Base-by-base conservation (phyloP, 2,113 vertebrate species). In the Tretioscincus oriximinensis region DNA sequence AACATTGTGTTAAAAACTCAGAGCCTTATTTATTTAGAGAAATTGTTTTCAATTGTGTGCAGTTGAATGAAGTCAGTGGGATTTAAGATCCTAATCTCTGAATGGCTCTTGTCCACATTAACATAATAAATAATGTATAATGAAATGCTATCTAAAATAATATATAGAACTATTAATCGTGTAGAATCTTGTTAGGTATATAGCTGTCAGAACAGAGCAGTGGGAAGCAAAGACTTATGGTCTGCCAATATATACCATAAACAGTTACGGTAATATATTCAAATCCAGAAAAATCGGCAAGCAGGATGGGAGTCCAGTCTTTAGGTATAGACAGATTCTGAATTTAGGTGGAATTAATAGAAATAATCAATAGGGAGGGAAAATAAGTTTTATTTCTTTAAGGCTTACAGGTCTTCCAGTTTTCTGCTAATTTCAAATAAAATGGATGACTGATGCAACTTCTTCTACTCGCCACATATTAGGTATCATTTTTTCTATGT, bases 131-230 rank as follows among this genome's bases (percentile, higher is more conserved):
- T 18, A 58, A 58, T 58, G 54, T 41, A n/a, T 68, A 41, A 45
- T 65, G 69, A 85, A 81, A 20, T 58, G 77, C 29, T 74, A 84
- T 9, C 7, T 26, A 78, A 63, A 31, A n/a, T 58, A 14, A 22
- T 78, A 71, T 76, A 47, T 80, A 26, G 47, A 78, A 89, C 72
- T 31, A 28, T 26, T 54, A 29, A 58, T 58, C 54, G 18, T 16
- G 54, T 58, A 49, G 16, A 47, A 77, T 5, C 41, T 47, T 66
- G 22, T 41, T 60, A 41, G 24, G 77, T 20, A 20, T 58, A 41
- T 7, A 76, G 16, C 26, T 47, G 7, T 26, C 14, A 76, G 31
- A 4, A 26, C 1, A 51, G 8, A 66, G 24, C 9, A 60, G 73
- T 18, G 54, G 31, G 2, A 65, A 26, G 26, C 2, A 18, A 58